phyloP scores from a whole-genome alignment of 2,113 vertebrate genomes.

The Gobio gobio region DNA sequence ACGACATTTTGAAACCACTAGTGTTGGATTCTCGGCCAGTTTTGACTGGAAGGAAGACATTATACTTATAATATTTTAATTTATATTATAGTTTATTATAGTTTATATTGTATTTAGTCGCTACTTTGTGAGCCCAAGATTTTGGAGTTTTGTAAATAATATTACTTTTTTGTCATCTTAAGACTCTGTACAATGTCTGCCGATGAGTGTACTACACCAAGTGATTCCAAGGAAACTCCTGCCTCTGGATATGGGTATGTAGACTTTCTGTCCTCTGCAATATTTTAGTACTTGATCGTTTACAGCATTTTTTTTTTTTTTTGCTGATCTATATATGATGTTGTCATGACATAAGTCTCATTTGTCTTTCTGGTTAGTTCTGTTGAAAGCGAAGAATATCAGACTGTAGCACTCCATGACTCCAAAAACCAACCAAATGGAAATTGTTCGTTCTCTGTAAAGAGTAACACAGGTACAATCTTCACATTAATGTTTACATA shows the following conservation, averaged over 20 bases:
- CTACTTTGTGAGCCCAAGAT: not conserved
- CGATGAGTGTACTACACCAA: not conserved
- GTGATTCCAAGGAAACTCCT: conserved; percentile 35
- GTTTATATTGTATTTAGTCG: not conserved
- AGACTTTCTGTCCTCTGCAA: not conserved
- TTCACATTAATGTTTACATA: not conserved
- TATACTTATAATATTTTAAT: not conserved
- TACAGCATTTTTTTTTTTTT: not conserved
- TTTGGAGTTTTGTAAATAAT: not conserved
- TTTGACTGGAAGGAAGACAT: not conserved
- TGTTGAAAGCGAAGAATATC: conserved; percentile 30
- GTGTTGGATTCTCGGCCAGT: not conserved
- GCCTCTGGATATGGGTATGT: conserved; percentile 62
- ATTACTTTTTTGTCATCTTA: not conserved
- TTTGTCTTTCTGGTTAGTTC: conserved; percentile 43
- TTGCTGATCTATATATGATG: conserved; percentile 5
- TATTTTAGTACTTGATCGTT: not conserved
- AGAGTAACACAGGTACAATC: not conserved
- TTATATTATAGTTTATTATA: not conserved
- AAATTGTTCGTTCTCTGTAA: conserved; percentile 4
- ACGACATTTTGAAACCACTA: not conserved
- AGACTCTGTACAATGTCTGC: conserved; percentile 20
- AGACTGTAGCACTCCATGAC: conserved; percentile 19
- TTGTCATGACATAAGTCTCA: not conserved
- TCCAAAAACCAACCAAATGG: conserved; percentile 27